Conservation (phyloP, 2,888 invertebrate genomes). For the Pollenia griseotomentosa region DNA sequence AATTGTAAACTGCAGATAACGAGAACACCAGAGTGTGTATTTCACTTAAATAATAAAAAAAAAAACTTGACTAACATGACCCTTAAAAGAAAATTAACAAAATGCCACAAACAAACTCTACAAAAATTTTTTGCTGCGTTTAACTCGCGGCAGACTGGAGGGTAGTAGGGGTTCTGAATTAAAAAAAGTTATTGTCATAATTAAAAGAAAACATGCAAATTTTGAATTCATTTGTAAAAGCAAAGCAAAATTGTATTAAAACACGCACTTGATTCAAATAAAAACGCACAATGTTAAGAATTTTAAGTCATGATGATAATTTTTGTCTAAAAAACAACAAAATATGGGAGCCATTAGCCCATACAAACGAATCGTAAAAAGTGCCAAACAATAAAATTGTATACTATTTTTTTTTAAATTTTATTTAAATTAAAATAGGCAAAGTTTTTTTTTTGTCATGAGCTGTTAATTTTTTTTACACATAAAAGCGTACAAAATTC, state of each 20-base stretch:
- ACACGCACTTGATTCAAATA: slow-evolving; percentile 5
- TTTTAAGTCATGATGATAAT: neutral
- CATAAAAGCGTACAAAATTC: no score
- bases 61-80: neutral
- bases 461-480: no score
- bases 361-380: no score
- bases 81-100: slow-evolving; percentile 3
- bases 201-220: slow-evolving; percentile 15
- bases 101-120: neutral
- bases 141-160: neutral
- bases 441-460: no score
- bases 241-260: neutral
- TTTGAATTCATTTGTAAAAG: neutral
- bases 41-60: neutral
- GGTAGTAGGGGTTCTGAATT: no score
- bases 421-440: no score
- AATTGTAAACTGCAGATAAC: neutral
- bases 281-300: neutral
- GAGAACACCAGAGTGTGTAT: no score
- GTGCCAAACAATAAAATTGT: no score
- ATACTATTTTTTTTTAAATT: no score
- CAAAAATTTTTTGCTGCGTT: neutral
- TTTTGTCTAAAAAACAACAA: no score
- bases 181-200: neutral
- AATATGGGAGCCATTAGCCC: no score